Conservation (phyloP, 2,888 invertebrate genomes). For the Rhorus exstirpatorius region DNA sequence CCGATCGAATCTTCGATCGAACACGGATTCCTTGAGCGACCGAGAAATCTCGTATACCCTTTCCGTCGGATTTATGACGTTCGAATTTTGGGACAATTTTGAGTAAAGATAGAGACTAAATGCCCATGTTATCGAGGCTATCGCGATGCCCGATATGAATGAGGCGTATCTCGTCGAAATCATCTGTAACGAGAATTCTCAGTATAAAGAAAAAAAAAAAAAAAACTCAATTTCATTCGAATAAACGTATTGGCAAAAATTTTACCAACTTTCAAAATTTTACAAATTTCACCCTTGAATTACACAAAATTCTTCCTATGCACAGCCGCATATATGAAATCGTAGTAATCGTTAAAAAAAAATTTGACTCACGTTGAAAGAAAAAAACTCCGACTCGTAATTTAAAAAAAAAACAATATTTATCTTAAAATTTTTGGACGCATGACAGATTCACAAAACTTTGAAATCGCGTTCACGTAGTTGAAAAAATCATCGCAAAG, state of each 20-base stretch:
- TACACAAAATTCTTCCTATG: too few relatives aligned
- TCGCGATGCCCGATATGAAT: constrained; percentile 91
- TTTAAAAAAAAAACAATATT: neutral
- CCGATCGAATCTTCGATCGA: constrained; percentile 73
- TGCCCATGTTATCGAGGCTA: constrained; percentile 92
- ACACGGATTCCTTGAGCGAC: constrained; percentile 76
- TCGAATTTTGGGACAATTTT: constrained; percentile 87
- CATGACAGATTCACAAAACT: constrained; percentile 49
- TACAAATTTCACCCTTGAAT: neutral
- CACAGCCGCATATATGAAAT: too few relatives aligned
- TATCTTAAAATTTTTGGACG: constrained; percentile 23
- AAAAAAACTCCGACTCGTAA: neutral
- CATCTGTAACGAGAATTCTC: constrained; percentile 75
- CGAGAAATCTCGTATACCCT: constrained; percentile 75
- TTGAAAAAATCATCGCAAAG: constrained; percentile 10
- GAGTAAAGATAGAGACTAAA: constrained; percentile 91
- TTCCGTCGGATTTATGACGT: constrained; percentile 84
- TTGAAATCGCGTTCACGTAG: constrained; percentile 24
- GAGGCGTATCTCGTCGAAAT: constrained; percentile 86
- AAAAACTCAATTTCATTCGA: neutral
- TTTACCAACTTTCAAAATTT: neutral
- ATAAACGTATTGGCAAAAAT: neutral
- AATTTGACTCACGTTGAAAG: constrained; percentile 41
- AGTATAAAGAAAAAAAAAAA: neutral
- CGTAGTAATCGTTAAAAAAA: neutral